Evolutionary conservation across 1,140 invertebrate genomes (phyloP), one percentile per base, ranked within the genome.

Genomic region (Drosophila saltans): DNA sequence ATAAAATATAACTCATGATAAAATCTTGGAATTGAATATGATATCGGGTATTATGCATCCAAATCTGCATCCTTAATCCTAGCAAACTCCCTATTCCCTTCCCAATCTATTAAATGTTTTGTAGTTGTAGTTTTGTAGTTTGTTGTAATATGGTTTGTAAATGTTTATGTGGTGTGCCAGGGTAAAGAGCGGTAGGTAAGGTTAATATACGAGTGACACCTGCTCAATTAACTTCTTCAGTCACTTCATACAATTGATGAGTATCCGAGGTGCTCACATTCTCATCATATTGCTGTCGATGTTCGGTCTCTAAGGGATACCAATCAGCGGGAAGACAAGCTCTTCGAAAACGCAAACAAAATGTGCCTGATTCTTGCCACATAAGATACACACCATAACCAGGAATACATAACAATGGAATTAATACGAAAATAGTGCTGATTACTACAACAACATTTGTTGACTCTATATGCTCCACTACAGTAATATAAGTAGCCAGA

Each of bases 251-350:
- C 0, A 91, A 62, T 26, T 90, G 85, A 65, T 91, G 90, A 5
- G 90, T 60, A 40, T 91, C 90, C 0, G 69, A 66, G 45, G 88
- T 91, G 5, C 90, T 83, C 65, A 91, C 69, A 1, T 66, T 26
- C 36, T 80, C 86, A 58, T 92, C 91, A 55, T 92, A 92, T 21
- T 64, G n/a, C 65, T 91, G 89, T 0, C 91, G 81, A 48, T 91
- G 66, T 26, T 81, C 83, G 59, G 74, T 73, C 24, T 92, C 83
- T 1, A 79, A 30, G 2, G 91, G 91, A 80, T 92, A 92, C 91
- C 91, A 92, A 36, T 92, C 89, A 11, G 74, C 89, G 39, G 91
- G 83, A 0, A 78, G 72, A 59, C 84, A 90, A 21, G 74, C 65
- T 6, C 83, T 75, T n/a, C 30, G 60, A 5, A 92, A 76, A 0